Evolutionary conservation across 2,888 invertebrate species (phyloP), one percentile per base, ranked within the genome.

Genomic region (Agonopterix arenella): DNA sequence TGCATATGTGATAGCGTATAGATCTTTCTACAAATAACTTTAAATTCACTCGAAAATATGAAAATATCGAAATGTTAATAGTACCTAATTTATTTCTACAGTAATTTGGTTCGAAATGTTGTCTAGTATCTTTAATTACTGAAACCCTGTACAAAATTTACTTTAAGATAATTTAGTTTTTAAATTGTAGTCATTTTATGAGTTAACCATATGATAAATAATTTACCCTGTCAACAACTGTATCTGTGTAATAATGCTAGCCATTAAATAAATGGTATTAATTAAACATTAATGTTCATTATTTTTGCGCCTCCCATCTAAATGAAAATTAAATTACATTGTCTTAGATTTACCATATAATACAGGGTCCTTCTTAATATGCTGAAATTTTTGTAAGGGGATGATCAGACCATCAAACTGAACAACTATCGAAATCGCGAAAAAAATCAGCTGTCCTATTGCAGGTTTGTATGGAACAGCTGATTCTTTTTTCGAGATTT

Each of bases 191-290:
- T 79, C 63, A 74, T 81, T 77, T 66, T 76, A 77, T 73, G 73
- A 79, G 79, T 81, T 86, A 84, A 88, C 82, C 80, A 78, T 82
- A 43, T 71, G 61, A 67, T 38, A 67, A 73, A 71, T 76, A 68
- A 68, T 79, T 75, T 80, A 82, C 68, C 62, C 64, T 72, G 68
- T 72, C 72, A 69, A 77, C 65, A 64, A 66, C 64, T 75, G 74
- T 80, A 83, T 84, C 80, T 84, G 82, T 84, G 76, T 81, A 78
- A 47, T 48, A 81, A 79, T 70, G 72, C 76, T 85, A 85, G 85
- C 85, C 71, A 80, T 79, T 62, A 81, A 83, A 84, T 86, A 85
- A 86, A 84, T 78, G 77, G 50, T 53, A 48, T 46, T 48, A 44
- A 11, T 47, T 44, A 13, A 41, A 38, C 28, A 28, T 28, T 5